These are phyloP conservation scores for Desmophyllum pertusum DNA, from an alignment of 92 coral and sea anemone species.

Conservation along the genomic window DNA sequence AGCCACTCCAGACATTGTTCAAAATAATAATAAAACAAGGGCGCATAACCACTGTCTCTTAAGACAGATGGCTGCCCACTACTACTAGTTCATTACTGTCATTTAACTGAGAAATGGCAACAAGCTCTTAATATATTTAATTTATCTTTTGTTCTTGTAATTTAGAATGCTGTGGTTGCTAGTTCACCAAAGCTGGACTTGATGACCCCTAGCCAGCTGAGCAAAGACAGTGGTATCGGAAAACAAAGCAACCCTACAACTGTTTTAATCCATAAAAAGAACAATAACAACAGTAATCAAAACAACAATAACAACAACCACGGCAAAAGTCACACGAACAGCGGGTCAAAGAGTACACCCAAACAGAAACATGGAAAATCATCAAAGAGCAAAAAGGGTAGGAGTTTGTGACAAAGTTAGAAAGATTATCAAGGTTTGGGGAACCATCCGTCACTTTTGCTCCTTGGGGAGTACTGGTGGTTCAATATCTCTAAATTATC, in stretches of 20 bases:
- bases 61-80: background rate
- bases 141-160: background rate
- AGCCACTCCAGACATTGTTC: no score
- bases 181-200: conserved; percentile 35
- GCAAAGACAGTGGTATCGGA: conserved; percentile 37
- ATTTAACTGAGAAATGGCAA: background rate
- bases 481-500: conserved; percentile 2
- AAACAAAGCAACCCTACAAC: conserved; percentile 17
- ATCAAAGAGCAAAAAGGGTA: conserved; percentile 32
- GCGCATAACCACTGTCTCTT: no score
- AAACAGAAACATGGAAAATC: conserved; percentile 37
- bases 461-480: background rate
- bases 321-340: background rate
- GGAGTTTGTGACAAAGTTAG: background rate
- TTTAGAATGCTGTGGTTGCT: conserved; percentile 38
- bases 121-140: background rate
- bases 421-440: background rate
- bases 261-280: conserved; percentile 16
- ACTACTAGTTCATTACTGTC: no score
- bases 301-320: conserved; percentile 35
- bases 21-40: no score
- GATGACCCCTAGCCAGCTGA: conserved; percentile 8
- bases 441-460: background rate
- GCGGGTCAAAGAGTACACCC: conserved; percentile 3
- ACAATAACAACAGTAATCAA: conserved; percentile 29